phyloP scores from a whole-genome alignment of 2,797 vertebrate species.

The Corythornis leucogaster region DNA sequence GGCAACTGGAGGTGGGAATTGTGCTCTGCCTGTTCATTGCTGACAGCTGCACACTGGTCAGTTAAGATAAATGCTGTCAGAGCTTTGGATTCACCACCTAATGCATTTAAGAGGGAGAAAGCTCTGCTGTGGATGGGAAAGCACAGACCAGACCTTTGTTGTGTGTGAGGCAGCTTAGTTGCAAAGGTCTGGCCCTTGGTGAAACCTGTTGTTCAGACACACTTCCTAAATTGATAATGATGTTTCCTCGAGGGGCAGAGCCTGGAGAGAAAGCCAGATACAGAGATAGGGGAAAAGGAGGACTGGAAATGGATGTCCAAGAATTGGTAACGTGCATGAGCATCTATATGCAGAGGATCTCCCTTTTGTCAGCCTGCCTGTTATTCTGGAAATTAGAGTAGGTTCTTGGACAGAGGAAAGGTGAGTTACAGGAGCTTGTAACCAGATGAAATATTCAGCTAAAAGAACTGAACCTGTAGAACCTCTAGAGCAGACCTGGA shows the following conservation, averaged over 20 bases:
- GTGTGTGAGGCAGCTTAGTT: not conserved
- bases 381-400: not conserved
- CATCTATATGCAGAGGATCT: not conserved
- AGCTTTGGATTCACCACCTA: not conserved
- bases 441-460: not conserved
- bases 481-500: not conserved
- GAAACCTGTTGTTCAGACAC: not conserved
- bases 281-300: not conserved
- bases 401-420: not conserved
- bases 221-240: not conserved
- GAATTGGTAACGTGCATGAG: fast-evolving
- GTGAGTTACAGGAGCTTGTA: not conserved
- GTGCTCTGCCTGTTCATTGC: conserved; percentile 40
- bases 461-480: not conserved
- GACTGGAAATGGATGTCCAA: not conserved
- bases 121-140: not conserved
- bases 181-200: not conserved
- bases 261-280: not conserved
- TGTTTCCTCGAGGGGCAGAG: not conserved
- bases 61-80: not conserved
- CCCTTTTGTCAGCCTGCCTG: not conserved
- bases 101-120: not conserved
- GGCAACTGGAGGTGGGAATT: conserved; percentile 14
- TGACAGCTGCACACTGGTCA: conserved; percentile 35
- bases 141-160: not conserved